These are phyloP conservation scores for Crossaster papposus DNA, from an alignment of 53 echinoderm and acorn worm species.

Conservation along the genomic window DNA sequence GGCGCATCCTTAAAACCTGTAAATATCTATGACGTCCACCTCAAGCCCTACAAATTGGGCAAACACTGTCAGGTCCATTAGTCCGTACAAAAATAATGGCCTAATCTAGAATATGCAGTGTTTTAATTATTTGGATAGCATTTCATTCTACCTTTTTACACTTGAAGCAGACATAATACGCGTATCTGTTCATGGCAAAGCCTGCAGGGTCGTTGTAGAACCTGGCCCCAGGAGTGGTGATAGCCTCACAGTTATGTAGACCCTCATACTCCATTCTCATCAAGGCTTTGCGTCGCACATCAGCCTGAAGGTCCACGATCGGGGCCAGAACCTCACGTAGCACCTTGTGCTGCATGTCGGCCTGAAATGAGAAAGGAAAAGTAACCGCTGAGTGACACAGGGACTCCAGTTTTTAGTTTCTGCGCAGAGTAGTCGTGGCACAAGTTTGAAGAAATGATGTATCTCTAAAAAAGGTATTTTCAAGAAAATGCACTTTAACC, in stretches of 20 bases:
- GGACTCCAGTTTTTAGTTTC: too few species aligned
- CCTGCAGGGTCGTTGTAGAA: constrained; percentile 91
- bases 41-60: too few species aligned
- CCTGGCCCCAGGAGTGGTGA: constrained; percentile 87
- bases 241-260: constrained; percentile 85
- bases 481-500: too few species aligned
- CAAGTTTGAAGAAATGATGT: too few species aligned
- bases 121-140: too few species aligned
- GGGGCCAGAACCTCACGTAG: constrained; percentile 76
- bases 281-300: constrained; percentile 89
- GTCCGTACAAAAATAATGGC: too few species aligned
- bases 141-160: constrained; percentile 77
- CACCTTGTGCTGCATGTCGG: constrained; percentile 77
- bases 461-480: too few species aligned
- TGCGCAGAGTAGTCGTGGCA: too few species aligned
- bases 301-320: constrained; percentile 79
- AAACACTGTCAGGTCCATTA: too few species aligned
- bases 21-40: too few species aligned
- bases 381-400: neutral
- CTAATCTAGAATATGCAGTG: too few species aligned
- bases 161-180: constrained; percentile 98
- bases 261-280: constrained; percentile 98
- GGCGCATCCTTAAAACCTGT: too few species aligned
- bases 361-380: constrained; percentile 51
- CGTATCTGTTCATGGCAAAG: constrained; percentile 98